These are phyloP conservation scores for Okamejei kenojei DNA, from an alignment of 2,797 vertebrate species.

Conservation along the genomic window DNA sequence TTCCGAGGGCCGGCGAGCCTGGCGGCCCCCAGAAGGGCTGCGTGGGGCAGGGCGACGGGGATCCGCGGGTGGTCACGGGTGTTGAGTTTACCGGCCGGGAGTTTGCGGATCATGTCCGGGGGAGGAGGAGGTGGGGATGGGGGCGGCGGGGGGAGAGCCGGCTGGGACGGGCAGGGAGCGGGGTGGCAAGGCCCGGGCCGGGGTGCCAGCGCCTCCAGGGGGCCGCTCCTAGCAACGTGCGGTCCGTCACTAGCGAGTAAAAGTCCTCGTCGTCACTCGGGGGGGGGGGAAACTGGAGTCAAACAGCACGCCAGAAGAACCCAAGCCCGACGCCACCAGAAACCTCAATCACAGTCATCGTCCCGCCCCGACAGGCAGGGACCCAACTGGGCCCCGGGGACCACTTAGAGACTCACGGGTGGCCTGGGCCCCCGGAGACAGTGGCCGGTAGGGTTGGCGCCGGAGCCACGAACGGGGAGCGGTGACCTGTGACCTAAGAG, in stretches of 20 bases:
- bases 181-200: conserved; percentile 56
- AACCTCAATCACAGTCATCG: conserved; percentile 83
- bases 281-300: conserved; percentile 70
- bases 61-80: conserved; percentile 73
- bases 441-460: conserved; percentile 82
- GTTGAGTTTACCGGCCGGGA: conserved; percentile 94
- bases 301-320: conserved; percentile 81
- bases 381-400: conserved; percentile 63
- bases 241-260: conserved; percentile 86
- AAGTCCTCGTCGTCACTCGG: conserved; percentile 93
- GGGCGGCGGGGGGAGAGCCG: conserved; percentile 44
- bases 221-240: conserved; percentile 72
- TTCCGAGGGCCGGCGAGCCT: conserved; percentile 71
- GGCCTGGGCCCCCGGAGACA: conserved; percentile 78
- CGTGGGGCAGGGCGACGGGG: conserved; percentile 66
- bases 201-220: conserved; percentile 55
- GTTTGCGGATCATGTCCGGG: conserved; percentile 58
- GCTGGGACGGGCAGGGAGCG: conserved; percentile 56
- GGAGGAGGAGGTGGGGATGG: conserved; percentile 40
- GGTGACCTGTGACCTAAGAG: conserved; percentile 84
- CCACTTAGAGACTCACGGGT: conserved; percentile 79
- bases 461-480: conserved; percentile 80
- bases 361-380: conserved; percentile 81
- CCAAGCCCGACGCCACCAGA: conserved; percentile 85
- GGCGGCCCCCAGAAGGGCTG: conserved; percentile 57